Conservation (phyloP, 1,140 invertebrate genomes). For the Scaptodrosophila lebanonensis region DNA sequence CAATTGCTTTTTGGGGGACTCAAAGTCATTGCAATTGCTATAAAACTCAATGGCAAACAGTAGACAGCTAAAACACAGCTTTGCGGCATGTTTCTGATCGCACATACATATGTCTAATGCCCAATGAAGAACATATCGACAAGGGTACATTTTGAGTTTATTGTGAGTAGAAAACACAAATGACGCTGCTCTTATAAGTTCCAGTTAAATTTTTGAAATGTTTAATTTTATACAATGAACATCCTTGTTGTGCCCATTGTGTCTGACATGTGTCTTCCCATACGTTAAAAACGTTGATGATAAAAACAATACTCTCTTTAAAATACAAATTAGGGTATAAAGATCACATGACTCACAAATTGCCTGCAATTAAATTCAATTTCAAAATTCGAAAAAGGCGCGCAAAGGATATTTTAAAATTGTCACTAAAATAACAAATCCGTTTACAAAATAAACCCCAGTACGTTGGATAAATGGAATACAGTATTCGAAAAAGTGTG, state of each 20-base stretch:
- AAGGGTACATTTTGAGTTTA: no score
- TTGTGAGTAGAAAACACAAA: no score
- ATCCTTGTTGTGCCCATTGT: no score
- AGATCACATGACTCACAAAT: slow-evolving; percentile 36
- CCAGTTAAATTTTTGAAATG: no score
- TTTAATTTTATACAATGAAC: no score
- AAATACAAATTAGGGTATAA: background rate
- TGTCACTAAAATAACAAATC: slow-evolving; percentile 65
- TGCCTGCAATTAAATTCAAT: slow-evolving; percentile 66
- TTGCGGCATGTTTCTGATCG: slow-evolving; percentile 51
- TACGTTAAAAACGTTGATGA: slow-evolving; percentile 3
- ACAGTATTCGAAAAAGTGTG: no score
- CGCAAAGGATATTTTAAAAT: slow-evolving; percentile 50
- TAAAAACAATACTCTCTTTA: slow-evolving; percentile 20
- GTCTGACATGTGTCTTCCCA: no score
- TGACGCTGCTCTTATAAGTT: no score
- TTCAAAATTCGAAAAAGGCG: slow-evolving; percentile 43
- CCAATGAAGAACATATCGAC: no score
- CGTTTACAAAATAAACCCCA: slow-evolving; percentile 33
- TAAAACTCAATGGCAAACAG: slow-evolving; percentile 70
- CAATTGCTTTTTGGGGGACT: slow-evolving; percentile 49
- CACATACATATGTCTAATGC: no score
- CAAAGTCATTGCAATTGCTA: slow-evolving; percentile 50
- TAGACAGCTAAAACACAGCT: slow-evolving; percentile 60
- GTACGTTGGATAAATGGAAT: slow-evolving; percentile 24